phyloP scores from a whole-genome alignment of 2,888 invertebrate species.

The Lordiphosa fenestrarum region DNA sequence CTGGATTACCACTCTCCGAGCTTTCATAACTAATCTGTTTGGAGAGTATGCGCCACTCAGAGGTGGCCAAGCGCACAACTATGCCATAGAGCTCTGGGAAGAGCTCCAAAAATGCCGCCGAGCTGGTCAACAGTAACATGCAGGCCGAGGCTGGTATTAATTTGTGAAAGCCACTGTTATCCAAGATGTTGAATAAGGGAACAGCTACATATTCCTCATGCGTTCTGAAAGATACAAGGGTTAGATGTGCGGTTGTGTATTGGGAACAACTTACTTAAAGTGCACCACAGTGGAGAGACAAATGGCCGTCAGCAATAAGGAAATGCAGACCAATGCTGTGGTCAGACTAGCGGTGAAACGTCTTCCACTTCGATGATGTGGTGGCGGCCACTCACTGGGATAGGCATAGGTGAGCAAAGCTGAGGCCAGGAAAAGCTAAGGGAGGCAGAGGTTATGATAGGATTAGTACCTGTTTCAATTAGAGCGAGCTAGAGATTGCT shows the following conservation, averaged over 20 bases:
- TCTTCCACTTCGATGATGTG: conserved; percentile 65
- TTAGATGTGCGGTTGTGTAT: neutral
- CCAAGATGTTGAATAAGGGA: conserved; percentile 81
- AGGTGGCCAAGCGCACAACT: conserved; percentile 82
- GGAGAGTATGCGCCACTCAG: conserved; percentile 82
- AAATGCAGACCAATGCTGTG: conserved; percentile 65
- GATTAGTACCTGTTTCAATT: no score
- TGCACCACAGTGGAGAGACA: conserved; percentile 79
- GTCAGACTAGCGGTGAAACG: conserved; percentile 67
- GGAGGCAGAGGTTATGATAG: neutral
- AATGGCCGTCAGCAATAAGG: conserved; percentile 72
- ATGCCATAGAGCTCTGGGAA: conserved; percentile 81
- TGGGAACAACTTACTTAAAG: conserved; percentile 68
- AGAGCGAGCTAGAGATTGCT: neutral
- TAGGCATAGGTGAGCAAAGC: conserved; percentile 77
- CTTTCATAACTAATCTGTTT: conserved; percentile 82
- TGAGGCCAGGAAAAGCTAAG: conserved; percentile 29
- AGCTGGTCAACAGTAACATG: conserved; percentile 81
- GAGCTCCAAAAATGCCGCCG: conserved; percentile 82
- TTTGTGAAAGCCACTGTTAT: conserved; percentile 82
- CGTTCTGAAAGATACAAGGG: conserved; percentile 45
- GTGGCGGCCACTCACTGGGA: conserved; percentile 74
- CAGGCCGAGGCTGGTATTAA: conserved; percentile 82
- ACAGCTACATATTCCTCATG: conserved; percentile 78
- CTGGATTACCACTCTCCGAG: conserved; percentile 82